Evolutionary conservation across 2,797 vertebrate genomes (phyloP), one percentile per base, ranked within the genome.

Genomic region (Melanotaenia trifasciata): DNA sequence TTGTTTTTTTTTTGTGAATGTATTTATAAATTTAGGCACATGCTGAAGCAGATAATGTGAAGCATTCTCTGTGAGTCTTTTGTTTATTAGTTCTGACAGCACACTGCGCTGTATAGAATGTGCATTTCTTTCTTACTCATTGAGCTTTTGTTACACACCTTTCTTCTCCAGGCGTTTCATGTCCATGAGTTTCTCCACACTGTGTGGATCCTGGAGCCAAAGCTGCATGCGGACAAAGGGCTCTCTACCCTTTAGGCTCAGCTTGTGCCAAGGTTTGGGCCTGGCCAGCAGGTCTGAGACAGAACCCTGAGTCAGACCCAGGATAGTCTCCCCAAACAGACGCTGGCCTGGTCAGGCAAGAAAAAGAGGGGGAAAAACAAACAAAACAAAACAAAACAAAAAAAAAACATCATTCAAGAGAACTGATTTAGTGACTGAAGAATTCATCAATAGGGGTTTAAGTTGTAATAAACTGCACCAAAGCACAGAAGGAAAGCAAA

Each of bases 151-250:
- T 83, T 95, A 83, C 85, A 74, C 79, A 98, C 98, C 98, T 99
- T 99, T 99, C 92, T 99, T 99, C 91, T 99, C 98, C 96, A 99
- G 96, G 70, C 98, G 95, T 76, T 99, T 99, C 97, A 98, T 98
- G 89, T 99, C 97, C 97, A 98, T 99, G 89, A 99, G 95, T 90
- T 99, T 99, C 93, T 99, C 97, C 89, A 99, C 97, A 8, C 98
- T 99, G 94, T 97, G 97, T 73, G 97, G 96, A 83, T 99, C 98
- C 36, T 96, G 97, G 64, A 99, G 95, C 98, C 98, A 99, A 24
- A 99, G 96, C 93, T 99, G 98, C 98, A 99, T 99, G 56, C 98
- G 97, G 77, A 99, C 98, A 69, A 99, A 99, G 62, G 97, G 98
- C 85, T 99, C 98, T 81, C 98, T 94, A 66, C 98, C 98, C 93